Evolutionary conservation across 2,888 invertebrate genomes (phyloP), one percentile per base, ranked within the genome.

Genomic region (Patella pellucida): DNA sequence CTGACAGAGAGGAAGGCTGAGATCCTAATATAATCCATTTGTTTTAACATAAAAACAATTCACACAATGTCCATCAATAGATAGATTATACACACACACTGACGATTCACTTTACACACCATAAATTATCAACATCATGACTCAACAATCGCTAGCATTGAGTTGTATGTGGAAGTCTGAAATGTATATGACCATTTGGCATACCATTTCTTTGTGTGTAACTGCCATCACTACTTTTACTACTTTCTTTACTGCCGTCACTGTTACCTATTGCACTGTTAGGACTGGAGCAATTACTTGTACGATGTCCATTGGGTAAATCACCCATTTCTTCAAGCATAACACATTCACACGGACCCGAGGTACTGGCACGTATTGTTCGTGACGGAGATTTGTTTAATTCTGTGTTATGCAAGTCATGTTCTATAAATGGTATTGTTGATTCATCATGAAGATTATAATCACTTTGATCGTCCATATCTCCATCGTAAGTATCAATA

Each of bases 141-240:
- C 41, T 41, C 41, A 41, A 41, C 41, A 41, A 41, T 41, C 41
- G 82, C 80, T 85, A 86, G 83, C 86, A 86, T 50, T 82, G 82
- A 23, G 85, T 82, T 74, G 85, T 84, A 78, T 84, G 78, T 86
- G 93, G 51, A 92, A 94, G 75, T 72, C 81, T 78, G 41, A 80
- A 76, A 83, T 74, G 84, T 73, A 86, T 82, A 81, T 89, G 88
- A 71, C 89, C 89, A 77, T 89, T 89, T n/a, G 87, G 86, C 54
- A 89, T 77, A 76, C 89, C 89, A 76, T 89, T 89, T 77, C 85
- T 84, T 73, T 83, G 86, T 77, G 85, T 84, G 76, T 85, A 85
- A 76, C 85, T 85, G 78, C 85, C 84, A 68, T 81, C 84, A 69
- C 85, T 86, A 78, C 88, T 89, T 80, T 88, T 88, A 81, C 85